Base-by-base conservation (phyloP, 2,888 invertebrate species). In the Eupeodes luniger region DNA sequence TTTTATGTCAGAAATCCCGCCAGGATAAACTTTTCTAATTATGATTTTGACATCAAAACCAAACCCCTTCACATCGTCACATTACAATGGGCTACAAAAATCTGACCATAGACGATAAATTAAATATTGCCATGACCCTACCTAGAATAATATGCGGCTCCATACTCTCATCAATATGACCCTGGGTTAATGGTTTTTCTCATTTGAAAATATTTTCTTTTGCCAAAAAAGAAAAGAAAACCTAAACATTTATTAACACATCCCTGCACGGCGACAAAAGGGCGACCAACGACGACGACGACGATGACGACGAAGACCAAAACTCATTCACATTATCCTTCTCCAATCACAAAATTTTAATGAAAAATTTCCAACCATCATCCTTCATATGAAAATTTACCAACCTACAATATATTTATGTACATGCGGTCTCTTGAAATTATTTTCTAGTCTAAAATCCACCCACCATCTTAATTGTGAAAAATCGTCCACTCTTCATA, bases 281-380 rank as follows among this genome's bases (percentile, higher is more conserved):
- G 70, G 75, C 67, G 70, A 19, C 64, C 44, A 55, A 55, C 14
- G 9, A 66, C 47, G 9, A 66, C 59, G 11, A 47, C 47, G 47
- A 47, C 12, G 47, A 2, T 12, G 53, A 53, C 6, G n/a, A 57
- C 57, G 11, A 51, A 59, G 61, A 19, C 34, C 47, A 53, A 61
- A 69, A 66, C 81, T 75, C 81, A 59, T 66, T 81, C 77, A 27
- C 47, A 76, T 74, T 74, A 49, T 61, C 67, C 51, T 76, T 72
- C 67, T 87, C 80, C 80, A 87, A 87, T 87, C 80, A 74, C 80
- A 84, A 61, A 77, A 69, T 87, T 87, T 87, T 87, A 87, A 87
- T 87, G 80, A 87, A 87, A 87, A 77, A 79, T 70, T 51, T 80
- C 72, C 34, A 27, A 69, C 27, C 44, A 11, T 47, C 51, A 36